Conservation (phyloP, 2,888 invertebrate genomes). For the Leucoma salicis region DNA sequence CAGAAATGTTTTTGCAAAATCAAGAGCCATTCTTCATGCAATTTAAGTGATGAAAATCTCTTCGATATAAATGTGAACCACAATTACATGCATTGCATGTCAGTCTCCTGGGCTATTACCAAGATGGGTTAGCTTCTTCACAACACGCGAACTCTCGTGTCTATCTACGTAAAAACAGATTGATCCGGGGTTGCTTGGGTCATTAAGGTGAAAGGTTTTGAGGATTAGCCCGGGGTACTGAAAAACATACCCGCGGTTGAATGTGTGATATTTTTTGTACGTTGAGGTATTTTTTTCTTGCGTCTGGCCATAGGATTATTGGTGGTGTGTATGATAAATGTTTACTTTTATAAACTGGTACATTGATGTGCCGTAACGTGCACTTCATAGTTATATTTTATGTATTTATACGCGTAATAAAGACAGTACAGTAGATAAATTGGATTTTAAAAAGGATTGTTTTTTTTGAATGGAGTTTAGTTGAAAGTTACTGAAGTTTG, state of each 20-base stretch:
- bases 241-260: conserved; percentile 25
- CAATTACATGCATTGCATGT: conserved; percentile 29
- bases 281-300: conserved; percentile 4
- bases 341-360: not conserved
- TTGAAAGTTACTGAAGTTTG: no score
- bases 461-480: no score
- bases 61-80: conserved; percentile 7
- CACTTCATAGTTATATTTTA: no score
- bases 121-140: conserved; percentile 31
- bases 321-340: not conserved
- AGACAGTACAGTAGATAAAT: no score
- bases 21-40: not conserved
- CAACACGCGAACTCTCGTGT: conserved; percentile 42
- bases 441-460: no score
- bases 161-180: conserved; percentile 32
- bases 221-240: conserved; percentile 22
- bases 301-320: conserved; percentile 1
- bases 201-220: conserved; percentile 34
- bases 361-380: not conserved
- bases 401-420: no score
- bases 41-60: conserved; percentile 21
- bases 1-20: conserved; percentile 16
- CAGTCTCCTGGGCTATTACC: conserved; percentile 26
- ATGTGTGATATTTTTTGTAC: conserved; percentile 22
- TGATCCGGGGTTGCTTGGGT: conserved; percentile 28